phyloP scores from a whole-genome alignment of 2,113 vertebrate genomes.

The Dasyurus viverrinus region DNA sequence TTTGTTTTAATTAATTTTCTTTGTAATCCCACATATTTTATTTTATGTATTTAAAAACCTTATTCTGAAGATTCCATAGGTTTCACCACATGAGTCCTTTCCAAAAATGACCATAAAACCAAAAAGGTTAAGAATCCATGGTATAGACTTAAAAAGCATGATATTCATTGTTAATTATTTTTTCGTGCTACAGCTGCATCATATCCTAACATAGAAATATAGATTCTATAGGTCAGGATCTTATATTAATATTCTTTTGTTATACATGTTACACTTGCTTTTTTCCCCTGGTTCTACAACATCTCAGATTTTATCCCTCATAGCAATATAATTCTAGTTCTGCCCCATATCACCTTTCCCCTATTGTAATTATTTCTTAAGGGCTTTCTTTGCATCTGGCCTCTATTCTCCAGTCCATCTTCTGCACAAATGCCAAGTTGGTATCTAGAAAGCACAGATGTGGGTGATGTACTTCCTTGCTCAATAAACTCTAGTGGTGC shows the following conservation, averaged over 20 bases:
- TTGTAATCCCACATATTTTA: neutral
- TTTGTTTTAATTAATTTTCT: neutral
- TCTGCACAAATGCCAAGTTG: neutral
- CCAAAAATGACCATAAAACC: neutral
- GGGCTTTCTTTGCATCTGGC: neutral
- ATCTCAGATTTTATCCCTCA: neutral
- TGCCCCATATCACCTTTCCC: neutral
- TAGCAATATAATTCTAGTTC: neutral
- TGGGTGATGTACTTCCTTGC: neutral
- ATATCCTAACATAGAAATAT: conserved; percentile 74
- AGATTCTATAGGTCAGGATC: conserved; percentile 69
- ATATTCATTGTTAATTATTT: conserved; percentile 45
- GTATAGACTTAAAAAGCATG: conserved; percentile 66
- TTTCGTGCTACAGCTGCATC: conserved; percentile 68
- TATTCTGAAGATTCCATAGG: neutral
- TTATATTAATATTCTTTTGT: conserved; percentile 70
- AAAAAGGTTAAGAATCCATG: neutral
- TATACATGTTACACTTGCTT: conserved; percentile 61
- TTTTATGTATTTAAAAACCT: neutral
- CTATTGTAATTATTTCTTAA: neutral
- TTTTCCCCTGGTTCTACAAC: neutral
- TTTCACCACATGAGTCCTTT: neutral
- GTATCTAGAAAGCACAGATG: neutral
- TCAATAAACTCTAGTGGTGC: neutral
- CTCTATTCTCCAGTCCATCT: neutral